A percentile compares a stretch with the other conserved stretches of the same genome.
Conservation (phyloP, 1,140 invertebrate species). For the Proales similis region DNA sequence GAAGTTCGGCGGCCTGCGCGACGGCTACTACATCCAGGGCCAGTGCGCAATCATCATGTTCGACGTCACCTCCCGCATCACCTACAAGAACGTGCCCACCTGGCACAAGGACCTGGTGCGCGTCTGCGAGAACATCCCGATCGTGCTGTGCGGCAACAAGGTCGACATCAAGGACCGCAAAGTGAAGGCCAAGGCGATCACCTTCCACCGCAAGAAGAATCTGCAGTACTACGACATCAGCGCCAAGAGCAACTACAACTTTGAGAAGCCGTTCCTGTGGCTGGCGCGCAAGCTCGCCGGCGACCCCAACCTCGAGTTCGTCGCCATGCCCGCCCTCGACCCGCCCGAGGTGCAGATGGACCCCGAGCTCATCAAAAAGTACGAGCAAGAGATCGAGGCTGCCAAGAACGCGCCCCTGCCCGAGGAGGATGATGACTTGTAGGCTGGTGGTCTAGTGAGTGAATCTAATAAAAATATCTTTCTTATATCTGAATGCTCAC, state of each 20-base stretch:
- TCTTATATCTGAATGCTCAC: too few species aligned
- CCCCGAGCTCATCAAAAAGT: slow-evolving; percentile 84
- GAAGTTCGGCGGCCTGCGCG: slow-evolving; percentile 95
- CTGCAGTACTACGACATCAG: slow-evolving; percentile 99
- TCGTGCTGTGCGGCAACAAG: slow-evolving; percentile 67
- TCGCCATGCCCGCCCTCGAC: slow-evolving; percentile 92
- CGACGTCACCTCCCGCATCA: slow-evolving; percentile 96
- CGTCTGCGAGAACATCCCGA: slow-evolving; percentile 98
- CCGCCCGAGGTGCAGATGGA: slow-evolving; percentile 98
- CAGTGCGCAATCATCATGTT: slow-evolving; percentile 99
- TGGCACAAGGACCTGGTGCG: slow-evolving; percentile 97
- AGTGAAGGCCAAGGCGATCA: slow-evolving; percentile 98
- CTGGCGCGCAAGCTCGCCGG: slow-evolving; percentile 93
- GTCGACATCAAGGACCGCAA: slow-evolving; percentile 99
- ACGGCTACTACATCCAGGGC: slow-evolving; percentile 98
- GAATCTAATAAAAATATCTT: slow-evolving; percentile 29
- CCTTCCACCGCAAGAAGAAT: slow-evolving; percentile 95
- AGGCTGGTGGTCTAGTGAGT: slow-evolving; percentile 5
- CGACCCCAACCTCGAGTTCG: slow-evolving; percentile 96
- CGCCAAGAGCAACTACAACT: slow-evolving; percentile 99
- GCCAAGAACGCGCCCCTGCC: slow-evolving; percentile 33
- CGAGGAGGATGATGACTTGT: slow-evolving; percentile 36
- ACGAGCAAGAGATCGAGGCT: slow-evolving; percentile 78
- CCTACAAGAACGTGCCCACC: slow-evolving; percentile 98
- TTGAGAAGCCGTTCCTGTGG: slow-evolving; percentile 99